Conservation (phyloP, 23 tunicate genomes). For the Corella eumyota region DNA sequence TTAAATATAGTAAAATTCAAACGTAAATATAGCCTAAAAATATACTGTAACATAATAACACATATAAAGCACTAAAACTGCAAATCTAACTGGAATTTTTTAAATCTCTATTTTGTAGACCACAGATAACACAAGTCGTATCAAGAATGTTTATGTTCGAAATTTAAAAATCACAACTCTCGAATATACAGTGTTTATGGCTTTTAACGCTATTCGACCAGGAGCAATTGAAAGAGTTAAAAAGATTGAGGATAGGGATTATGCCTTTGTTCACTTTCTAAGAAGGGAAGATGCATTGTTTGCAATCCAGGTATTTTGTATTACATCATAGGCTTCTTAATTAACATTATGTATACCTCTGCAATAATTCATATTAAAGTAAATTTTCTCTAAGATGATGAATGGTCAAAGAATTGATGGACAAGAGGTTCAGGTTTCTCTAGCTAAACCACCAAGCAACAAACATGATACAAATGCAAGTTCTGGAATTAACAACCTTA, state of each 20-base stretch:
- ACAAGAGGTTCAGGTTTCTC: conserved; percentile 82
- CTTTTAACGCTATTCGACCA: conserved; percentile 73
- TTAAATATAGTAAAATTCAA: no score
- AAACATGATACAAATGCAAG: conserved; percentile 35
- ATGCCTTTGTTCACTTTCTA: conserved; percentile 94
- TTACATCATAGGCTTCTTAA: background rate
- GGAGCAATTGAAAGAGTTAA: conserved; percentile 92
- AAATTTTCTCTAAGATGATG: conserved; percentile 61
- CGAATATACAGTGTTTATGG: conserved; percentile 50
- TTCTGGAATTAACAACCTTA: background rate
- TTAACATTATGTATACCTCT: no score
- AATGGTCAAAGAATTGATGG: conserved; percentile 90
- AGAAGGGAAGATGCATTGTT: conserved; percentile 80
- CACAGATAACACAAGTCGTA: conserved; percentile 63
- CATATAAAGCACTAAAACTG: no score
- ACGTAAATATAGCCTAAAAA: no score
- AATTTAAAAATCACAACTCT: conserved; percentile 69
- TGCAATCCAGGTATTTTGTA: conserved; percentile 54
- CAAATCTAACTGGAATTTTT: background rate
- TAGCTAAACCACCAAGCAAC: conserved; percentile 71
- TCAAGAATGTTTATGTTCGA: conserved; percentile 88
- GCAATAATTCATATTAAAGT: no score
- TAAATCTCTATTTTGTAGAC: conserved; percentile 23
- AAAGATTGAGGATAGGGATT: conserved; percentile 89
- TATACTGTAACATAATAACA: no score